Evolutionary conservation across 2,888 invertebrate genomes (phyloP).

Genomic region (Drosophila neutralis): DNA sequence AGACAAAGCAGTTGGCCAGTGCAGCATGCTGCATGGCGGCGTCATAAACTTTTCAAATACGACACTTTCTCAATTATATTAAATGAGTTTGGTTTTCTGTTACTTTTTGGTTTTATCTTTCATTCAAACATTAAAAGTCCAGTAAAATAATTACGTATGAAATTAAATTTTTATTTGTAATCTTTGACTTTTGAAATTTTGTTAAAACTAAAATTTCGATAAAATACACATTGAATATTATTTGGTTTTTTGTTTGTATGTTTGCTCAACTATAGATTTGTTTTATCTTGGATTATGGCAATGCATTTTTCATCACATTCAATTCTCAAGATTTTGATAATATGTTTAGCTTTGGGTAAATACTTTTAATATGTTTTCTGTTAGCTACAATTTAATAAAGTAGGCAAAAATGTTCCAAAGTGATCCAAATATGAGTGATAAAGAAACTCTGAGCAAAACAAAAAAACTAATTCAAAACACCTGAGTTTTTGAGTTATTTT

Average conservation of each 20-base stretch:
- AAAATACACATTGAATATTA: conserved; percentile 15
- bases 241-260: conserved; percentile 15
- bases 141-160: conserved; percentile 2
- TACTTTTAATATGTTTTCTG: neutral
- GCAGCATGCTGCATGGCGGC: conserved; percentile 10
- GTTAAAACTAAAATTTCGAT: conserved; percentile 10
- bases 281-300: conserved; percentile 24
- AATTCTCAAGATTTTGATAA: conserved; percentile 25
- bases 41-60: conserved; percentile 26
- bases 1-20: neutral
- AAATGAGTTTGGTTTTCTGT: conserved; percentile 12
- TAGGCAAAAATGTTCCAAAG: neutral
- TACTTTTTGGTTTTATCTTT: neutral
- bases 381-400: neutral
- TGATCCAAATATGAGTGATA: neutral
- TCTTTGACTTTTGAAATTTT: conserved; percentile 10
- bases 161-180: conserved; percentile 19
- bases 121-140: conserved; percentile 3
- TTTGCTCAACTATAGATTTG: too few species aligned
- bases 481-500: neutral
- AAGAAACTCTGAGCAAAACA: conserved; percentile 4
- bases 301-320: conserved; percentile 57
- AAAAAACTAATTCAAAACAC: neutral
- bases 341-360: neutral
- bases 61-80: conserved; percentile 38